A percentile compares a stretch with the other conserved stretches of the same genome.
Evolutionary conservation across 2,888 invertebrate species (phyloP).

Genomic region (Polietes domitor): DNA sequence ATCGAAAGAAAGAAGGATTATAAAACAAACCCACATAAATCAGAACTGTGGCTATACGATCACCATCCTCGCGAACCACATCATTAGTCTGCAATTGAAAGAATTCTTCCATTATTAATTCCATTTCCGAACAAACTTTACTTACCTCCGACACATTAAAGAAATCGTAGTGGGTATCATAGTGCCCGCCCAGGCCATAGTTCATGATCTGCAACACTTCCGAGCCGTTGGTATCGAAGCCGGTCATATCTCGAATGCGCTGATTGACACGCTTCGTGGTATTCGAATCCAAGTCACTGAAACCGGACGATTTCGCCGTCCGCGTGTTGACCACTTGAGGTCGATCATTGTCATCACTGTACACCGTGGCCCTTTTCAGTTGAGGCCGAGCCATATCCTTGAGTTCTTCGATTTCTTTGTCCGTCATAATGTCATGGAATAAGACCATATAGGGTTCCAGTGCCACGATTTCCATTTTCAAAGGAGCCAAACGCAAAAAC

Average conservation of each 20-base stretch:
- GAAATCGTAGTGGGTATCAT: conserved; percentile 75
- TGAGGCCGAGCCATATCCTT: conserved; percentile 71
- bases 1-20: background rate
- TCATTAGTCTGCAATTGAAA: conserved; percentile 25
- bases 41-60: conserved; percentile 78
- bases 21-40: conserved; percentile 76
- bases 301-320: conserved; percentile 78
- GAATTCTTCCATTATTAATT: background rate
- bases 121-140: background rate
- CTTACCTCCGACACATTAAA: conserved; percentile 74
- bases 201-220: conserved; percentile 78
- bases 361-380: conserved; percentile 75
- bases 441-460: conserved; percentile 76
- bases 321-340: conserved; percentile 69
- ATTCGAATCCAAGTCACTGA: conserved; percentile 68
- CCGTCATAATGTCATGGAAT: conserved; percentile 74
- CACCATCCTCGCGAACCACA: conserved; percentile 67
- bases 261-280: conserved; percentile 70
- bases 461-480: conserved; percentile 75
- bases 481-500: conserved; percentile 75
- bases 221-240: conserved; percentile 72
- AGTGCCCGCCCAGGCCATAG: conserved; percentile 78
- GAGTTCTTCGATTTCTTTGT: conserved; percentile 72
- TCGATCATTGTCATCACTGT: conserved; percentile 27
- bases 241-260: conserved; percentile 76